Percentiles rank a stretch among this genome's conserved stretches.
Conservation (phyloP, 2,888 invertebrate species). For the Pheosia gnoma region DNA sequence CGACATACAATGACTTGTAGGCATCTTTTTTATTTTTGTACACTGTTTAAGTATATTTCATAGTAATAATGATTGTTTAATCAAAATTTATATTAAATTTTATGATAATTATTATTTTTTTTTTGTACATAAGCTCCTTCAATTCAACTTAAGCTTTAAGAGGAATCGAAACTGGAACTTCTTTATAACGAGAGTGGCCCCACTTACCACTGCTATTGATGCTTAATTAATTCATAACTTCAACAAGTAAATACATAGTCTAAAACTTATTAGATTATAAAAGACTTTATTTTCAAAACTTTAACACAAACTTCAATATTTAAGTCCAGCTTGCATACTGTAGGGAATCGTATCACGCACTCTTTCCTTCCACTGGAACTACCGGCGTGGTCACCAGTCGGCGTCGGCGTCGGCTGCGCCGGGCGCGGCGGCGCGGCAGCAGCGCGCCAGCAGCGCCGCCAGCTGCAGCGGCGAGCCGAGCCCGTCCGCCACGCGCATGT, state of each 20-base stretch:
- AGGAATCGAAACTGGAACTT: too few species aligned
- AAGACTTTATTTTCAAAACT: too few species aligned
- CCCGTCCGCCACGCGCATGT: slow-evolving; percentile 96
- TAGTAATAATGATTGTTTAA: slow-evolving; percentile 1
- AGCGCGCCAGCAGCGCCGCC: slow-evolving; percentile 92
- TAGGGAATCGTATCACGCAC: too few species aligned
- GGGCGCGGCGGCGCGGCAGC: slow-evolving; percentile 84
- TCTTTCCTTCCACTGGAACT: neutral
- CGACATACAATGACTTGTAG: slow-evolving; percentile 22
- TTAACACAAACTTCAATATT: too few species aligned
- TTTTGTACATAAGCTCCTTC: neutral
- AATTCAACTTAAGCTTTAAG: neutral
- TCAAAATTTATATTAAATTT: slow-evolving; percentile 6
- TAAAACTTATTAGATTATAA: too few species aligned
- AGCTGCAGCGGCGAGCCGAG: slow-evolving; percentile 94
- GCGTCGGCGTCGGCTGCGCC: neutral
- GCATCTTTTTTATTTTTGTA: slow-evolving; percentile 37
- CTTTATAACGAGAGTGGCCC: too few species aligned
- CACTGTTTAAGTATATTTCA: slow-evolving; percentile 19
- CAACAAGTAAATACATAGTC: too few species aligned
- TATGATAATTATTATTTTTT: neutral
- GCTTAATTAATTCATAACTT: too few species aligned
- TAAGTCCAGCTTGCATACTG: too few species aligned
- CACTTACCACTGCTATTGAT: too few species aligned
- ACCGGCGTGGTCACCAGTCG: neutral